Base-by-base conservation (phyloP, 2,797 vertebrate genomes). In the Setipinna tenuifilis region DNA sequence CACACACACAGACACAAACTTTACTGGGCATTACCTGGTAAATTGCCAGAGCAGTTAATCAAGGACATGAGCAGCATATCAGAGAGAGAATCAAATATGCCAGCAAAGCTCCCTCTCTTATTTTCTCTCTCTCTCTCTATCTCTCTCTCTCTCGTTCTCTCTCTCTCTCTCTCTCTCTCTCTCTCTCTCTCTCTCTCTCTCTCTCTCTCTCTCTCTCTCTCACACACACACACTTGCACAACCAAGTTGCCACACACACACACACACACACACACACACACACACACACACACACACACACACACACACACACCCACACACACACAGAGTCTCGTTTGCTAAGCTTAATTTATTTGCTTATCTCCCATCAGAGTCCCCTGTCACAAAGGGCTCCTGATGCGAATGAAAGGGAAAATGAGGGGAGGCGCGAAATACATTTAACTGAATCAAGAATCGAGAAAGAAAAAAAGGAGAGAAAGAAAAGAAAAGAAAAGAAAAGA, bases 331-430 rank as follows among this genome's bases (percentile, higher is more conserved):
- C 35, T 41, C 35, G 2, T 41, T 41, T 41, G 35, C 35, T 21
- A 17, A 41, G 19, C 31, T 78, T 78, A 78, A 78, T 78, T 78
- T 78, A 44, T 78, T 78, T 78, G 71, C 71, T 78, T 44, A 78
- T 78, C 71, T 44, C 31, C 71, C 35, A 44, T 78, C 71, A 35
- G 41, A 78, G 9, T 17, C 71, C 35, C 16, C 71, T 17, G 35
- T 78, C 71, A 78, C 35, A 78, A 78, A 78, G 5, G 71, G 31
- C 71, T 44, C 7, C 17, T 19, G 14, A 41, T 9, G 16, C 19
- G 65, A 68, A 25, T 68, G 68, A 75, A 75, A 41, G 21, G 12
- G 65, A 71, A 14, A 75, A 75, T 41, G 28, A 41, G 14, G 16
- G 17, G 31, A 21, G 71, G 16, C 2, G 71, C 19, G 16, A 78